Percentiles rank a stretch among this genome's conserved stretches.
These are phyloP conservation scores for Circaetus gallicus DNA, from an alignment of 2,113 vertebrate species.

Conservation along the genomic window DNA sequence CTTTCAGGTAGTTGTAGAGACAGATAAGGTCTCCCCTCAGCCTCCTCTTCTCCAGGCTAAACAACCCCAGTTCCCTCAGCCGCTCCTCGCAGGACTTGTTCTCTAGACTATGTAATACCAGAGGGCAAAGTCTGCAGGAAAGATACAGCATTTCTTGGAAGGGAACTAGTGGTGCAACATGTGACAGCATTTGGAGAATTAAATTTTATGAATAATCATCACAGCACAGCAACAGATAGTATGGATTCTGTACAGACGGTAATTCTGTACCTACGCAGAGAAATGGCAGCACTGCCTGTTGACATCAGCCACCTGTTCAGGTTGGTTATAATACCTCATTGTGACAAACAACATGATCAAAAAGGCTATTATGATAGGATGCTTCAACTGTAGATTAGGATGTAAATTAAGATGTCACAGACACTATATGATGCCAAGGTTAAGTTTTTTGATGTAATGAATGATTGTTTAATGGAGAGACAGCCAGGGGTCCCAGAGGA, in stretches of 20 bases:
- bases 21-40: neutral
- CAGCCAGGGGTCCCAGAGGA: neutral
- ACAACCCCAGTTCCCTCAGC: neutral
- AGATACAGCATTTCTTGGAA: neutral
- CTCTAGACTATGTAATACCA: neutral
- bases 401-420: slow-evolving; percentile 32
- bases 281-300: neutral
- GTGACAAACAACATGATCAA: slow-evolving; percentile 25
- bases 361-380: neutral
- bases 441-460: slow-evolving; percentile 28
- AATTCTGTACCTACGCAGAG: neutral
- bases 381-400: slow-evolving; percentile 16
- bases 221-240: neutral
- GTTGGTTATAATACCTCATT: neutral
- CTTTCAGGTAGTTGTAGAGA: neutral
- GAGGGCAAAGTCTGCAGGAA: neutral
- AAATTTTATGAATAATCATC: neutral
- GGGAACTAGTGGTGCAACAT: neutral
- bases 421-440: slow-evolving; percentile 22
- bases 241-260: neutral
- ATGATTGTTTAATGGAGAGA: neutral
- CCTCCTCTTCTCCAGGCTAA: neutral
- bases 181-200: neutral
- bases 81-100: neutral
- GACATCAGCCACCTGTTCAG: neutral